phyloP scores from a whole-genome alignment of 2,113 vertebrate genomes.

The Saguinus imperator region DNA sequence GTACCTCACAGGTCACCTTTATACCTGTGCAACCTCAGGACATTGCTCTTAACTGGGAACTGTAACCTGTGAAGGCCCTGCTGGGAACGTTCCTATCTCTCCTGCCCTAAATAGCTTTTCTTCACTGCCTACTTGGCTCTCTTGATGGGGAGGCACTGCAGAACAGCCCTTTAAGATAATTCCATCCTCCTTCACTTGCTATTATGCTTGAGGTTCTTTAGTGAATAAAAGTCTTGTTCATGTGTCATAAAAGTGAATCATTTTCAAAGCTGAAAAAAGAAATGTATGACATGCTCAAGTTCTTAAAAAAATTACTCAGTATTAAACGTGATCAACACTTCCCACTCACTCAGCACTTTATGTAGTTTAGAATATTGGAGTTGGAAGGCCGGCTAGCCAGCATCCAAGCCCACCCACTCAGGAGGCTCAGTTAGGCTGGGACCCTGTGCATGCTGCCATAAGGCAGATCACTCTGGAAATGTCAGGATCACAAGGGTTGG shows the following conservation, averaged over 20 bases:
- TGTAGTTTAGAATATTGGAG: background rate
- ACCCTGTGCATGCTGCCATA: background rate
- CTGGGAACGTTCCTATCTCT: background rate
- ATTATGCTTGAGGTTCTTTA: background rate
- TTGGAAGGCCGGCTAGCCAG: background rate
- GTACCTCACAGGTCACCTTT: background rate
- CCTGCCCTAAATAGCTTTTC: background rate
- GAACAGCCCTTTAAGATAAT: background rate
- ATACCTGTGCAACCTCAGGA: background rate
- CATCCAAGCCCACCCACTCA: background rate
- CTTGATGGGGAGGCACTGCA: background rate
- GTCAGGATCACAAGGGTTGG: background rate
- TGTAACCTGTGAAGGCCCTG: background rate
- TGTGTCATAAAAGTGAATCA: slow-evolving; percentile 49
- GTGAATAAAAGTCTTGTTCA: slow-evolving; percentile 25
- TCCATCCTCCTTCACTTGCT: background rate
- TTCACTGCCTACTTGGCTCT: background rate
- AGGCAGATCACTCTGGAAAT: background rate
- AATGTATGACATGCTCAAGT: slow-evolving; percentile 5
- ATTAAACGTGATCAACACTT: background rate
- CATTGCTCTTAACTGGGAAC: background rate
- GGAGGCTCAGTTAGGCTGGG: background rate
- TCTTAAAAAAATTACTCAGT: slow-evolving; percentile 40
- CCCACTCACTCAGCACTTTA: background rate
- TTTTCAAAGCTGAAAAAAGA: slow-evolving; percentile 42